These are phyloP conservation scores for Onthophagus sagittarius DNA, from an alignment of 2,888 invertebrate species.

Conservation along the genomic window DNA sequence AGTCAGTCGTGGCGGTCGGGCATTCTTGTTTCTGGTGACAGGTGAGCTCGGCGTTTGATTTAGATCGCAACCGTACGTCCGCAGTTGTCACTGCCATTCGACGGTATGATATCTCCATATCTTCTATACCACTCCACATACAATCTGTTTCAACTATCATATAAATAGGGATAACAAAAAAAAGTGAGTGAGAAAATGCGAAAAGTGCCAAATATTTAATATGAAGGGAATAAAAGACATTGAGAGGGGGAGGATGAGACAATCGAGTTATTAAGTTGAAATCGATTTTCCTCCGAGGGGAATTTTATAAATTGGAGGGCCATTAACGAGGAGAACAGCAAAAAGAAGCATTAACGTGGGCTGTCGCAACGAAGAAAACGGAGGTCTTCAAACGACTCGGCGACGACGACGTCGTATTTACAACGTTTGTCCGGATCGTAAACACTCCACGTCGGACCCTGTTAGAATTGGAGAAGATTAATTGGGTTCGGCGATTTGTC, in stretches of 20 bases:
- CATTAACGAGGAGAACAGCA: slow-evolving; percentile 2
- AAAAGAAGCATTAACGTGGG: neutral
- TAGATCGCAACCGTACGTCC: slow-evolving; percentile 34
- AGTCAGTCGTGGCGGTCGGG: slow-evolving; percentile 6
- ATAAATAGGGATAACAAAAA: neutral
- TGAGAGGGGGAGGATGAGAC: slow-evolving; percentile 2
- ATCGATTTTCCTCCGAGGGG: slow-evolving; percentile 2
- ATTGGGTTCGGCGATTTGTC: slow-evolving; percentile 4
- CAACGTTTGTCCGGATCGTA: slow-evolving; percentile 4
- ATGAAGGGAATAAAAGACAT: too few relatives aligned
- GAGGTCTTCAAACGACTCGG: neutral
- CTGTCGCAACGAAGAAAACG: neutral
- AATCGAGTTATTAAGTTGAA: slow-evolving; percentile 3
- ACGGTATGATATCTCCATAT: slow-evolving; percentile 48
- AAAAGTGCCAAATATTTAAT: slow-evolving; percentile 1
- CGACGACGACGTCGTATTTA: slow-evolving; percentile 10
- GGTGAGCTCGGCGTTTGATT: slow-evolving; percentile 38
- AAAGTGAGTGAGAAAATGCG: too few relatives aligned
- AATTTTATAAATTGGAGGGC: slow-evolving; percentile 5
- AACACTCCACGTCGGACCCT: slow-evolving; percentile 1
- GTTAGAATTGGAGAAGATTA: neutral
- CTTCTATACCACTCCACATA: slow-evolving; percentile 36
- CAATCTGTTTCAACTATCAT: too few relatives aligned
- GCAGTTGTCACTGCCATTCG: slow-evolving; percentile 42
- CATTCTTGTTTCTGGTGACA: slow-evolving; percentile 20